Evolutionary conservation across 2,113 vertebrate species (phyloP), one percentile per base, ranked within the genome.

Genomic region (Prinia subflava): DNA sequence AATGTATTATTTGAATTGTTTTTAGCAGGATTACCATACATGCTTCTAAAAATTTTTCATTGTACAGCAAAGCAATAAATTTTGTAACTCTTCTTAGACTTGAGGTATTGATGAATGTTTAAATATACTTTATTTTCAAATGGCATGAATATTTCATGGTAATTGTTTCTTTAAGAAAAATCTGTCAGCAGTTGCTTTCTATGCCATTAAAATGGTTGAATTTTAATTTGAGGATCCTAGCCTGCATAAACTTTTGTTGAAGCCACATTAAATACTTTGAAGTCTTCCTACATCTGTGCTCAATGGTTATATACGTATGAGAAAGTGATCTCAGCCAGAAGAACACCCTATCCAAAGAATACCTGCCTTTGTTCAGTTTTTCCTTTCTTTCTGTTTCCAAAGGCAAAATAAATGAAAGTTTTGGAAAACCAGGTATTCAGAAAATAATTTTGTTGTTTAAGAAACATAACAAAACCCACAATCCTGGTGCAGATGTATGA

Each of bases 21-120:
- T 81, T 73, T 50, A 83, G 46, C 46, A 90, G 52, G 46, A 35
- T 90, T 81, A 9, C 33, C 92, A 16, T 37, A 53, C 3, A 2
- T 59, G 50, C 78, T 82, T 91, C 23, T 75, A 39, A 68, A 73
- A 87, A 31, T 53, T 92, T 87, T 37, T 33, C 18, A n/a, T 50
- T 94, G 91, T 96, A 80, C 22, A 55, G 87, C 90, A 92, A 92
- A 95, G 67, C 78, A 94, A 86, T 80, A 76, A n/a, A 73, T 57
- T 33, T 53, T 91, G 73, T 96, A 64, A 84, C 37, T 89, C 10
- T 64, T 89, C 62, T 53, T 73, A 90, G 67, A 89, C 31, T 21
- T 35, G 57, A 95, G 33, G 11, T 92, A 57, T 73, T 62, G 75
- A 69, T 95, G 55, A 42, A 55, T 85, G 85, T 88, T 88, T 88